Evolutionary conservation across 2,888 invertebrate species (phyloP).

Genomic region (Lagria hirta): DNA sequence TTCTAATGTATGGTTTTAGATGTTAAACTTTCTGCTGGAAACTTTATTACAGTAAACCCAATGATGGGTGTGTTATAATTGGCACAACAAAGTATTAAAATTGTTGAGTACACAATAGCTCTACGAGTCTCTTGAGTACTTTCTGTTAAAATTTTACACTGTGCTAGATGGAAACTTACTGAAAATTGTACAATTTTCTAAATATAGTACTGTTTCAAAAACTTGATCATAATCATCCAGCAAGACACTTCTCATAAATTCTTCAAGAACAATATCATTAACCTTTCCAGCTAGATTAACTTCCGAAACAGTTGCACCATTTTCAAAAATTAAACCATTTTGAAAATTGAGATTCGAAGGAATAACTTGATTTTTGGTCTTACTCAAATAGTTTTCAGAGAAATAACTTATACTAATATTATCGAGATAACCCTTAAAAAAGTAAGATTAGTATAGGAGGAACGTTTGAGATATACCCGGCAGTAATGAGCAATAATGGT

Average conservation of each 20-base stretch:
- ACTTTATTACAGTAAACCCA: too few species aligned
- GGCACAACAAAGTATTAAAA: too few species aligned
- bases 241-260: constrained; percentile 52
- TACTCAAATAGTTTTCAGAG: constrained; percentile 58
- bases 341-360: constrained; percentile 52
- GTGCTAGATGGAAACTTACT: too few species aligned
- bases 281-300: constrained; percentile 44
- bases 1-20: background rate
- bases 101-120: too few species aligned
- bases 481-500: too few species aligned
- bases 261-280: constrained; percentile 49
- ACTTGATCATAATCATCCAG: constrained; percentile 53
- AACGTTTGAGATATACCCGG: too few species aligned
- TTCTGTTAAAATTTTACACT: background rate
- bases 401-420: constrained; percentile 55
- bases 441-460: constrained; percentile 1
- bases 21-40: too few species aligned
- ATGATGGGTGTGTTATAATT: too few species aligned
- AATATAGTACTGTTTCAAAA: constrained; percentile 45
- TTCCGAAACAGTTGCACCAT: constrained; percentile 45
- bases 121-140: too few species aligned
- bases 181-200: constrained; percentile 38
- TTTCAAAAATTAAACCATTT: constrained; percentile 49
- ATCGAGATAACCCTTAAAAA: constrained; percentile 56
- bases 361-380: constrained; percentile 55